phyloP scores from a whole-genome alignment of 2,113 vertebrate genomes.

The Chaetodon auriga region DNA sequence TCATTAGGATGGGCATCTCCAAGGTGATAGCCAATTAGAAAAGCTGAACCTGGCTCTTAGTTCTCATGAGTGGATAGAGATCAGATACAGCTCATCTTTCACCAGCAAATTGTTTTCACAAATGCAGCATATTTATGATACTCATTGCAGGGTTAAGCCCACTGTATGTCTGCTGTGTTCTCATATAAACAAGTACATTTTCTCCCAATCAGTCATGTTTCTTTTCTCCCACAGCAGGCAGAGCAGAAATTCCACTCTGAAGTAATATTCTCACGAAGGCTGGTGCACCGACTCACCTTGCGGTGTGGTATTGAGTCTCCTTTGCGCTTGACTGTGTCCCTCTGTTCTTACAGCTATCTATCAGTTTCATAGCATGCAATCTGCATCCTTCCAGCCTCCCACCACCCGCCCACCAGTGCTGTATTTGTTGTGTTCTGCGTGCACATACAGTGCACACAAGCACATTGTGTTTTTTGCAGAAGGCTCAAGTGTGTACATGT shows the following conservation, averaged over 20 bases:
- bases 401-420: slow-evolving; percentile 73
- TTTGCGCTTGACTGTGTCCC: slow-evolving; percentile 77
- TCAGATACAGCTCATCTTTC: slow-evolving; percentile 53
- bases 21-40: slow-evolving; percentile 69
- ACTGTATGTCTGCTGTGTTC: slow-evolving; percentile 19
- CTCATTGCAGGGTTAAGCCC: not conserved
- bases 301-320: slow-evolving; percentile 69
- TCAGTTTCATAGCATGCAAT: slow-evolving; percentile 82
- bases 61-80: slow-evolving; percentile 40
- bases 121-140: slow-evolving; percentile 12
- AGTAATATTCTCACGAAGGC: slow-evolving; percentile 64
- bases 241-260: slow-evolving; percentile 50
- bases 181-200: slow-evolving; percentile 8
- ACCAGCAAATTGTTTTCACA: slow-evolving; percentile 44
- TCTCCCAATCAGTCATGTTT: slow-evolving; percentile 39
- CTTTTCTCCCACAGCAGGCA: slow-evolving; percentile 26
- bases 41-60: slow-evolving; percentile 44
- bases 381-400: slow-evolving; percentile 79
- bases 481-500: slow-evolving; percentile 52
- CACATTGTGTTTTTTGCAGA: slow-evolving; percentile 57
- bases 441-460: slow-evolving; percentile 38
- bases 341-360: slow-evolving; percentile 76
- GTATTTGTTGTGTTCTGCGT: slow-evolving; percentile 65
- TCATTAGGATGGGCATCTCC: slow-evolving; percentile 68
- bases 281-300: slow-evolving; percentile 74